Percentiles rank a stretch among this genome's conserved stretches.
phyloP scores from a whole-genome alignment of 2,888 invertebrate genomes.

The Metalampra italica region DNA sequence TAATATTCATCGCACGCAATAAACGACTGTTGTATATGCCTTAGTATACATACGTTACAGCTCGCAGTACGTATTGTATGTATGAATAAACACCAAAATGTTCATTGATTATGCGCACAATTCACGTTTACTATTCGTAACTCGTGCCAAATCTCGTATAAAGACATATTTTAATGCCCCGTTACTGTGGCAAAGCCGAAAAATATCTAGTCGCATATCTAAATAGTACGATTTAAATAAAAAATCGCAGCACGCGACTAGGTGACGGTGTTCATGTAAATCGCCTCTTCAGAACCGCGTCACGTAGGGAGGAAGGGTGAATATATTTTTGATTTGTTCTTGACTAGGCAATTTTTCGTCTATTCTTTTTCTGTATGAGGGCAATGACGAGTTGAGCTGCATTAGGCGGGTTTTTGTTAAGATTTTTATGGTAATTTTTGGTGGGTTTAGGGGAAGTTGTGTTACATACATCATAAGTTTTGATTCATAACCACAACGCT shows the following conservation, averaged over 20 bases:
- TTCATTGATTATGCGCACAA: background rate
- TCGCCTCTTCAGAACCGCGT: conserved; percentile 57
- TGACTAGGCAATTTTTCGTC: conserved; percentile 61
- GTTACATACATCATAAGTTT: too few relatives aligned
- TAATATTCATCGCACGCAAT: too few relatives aligned
- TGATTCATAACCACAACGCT: too few relatives aligned
- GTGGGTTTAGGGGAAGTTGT: background rate
- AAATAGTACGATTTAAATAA: conserved; percentile 76
- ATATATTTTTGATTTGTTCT: conserved; percentile 78
- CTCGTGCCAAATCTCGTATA: conserved; percentile 40
- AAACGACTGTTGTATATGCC: too few relatives aligned
- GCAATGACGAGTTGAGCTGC: conserved; percentile 27
- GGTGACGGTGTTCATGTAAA: conserved; percentile 65
- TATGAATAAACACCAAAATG: too few relatives aligned
- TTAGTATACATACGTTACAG: too few relatives aligned
- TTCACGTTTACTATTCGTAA: conserved; percentile 24
- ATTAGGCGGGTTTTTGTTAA: conserved; percentile 11
- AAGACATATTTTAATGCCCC: conserved; percentile 43
- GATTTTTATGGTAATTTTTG: conserved; percentile 3
- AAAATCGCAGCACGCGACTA: conserved; percentile 72
- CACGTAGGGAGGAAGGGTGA: conserved; percentile 74
- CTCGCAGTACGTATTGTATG: too few relatives aligned
- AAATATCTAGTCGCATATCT: conserved; percentile 65
- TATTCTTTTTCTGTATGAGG: conserved; percentile 41
- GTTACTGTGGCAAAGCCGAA: conserved; percentile 36